A percentile compares a stretch with the other conserved stretches of the same genome.
These are phyloP conservation scores for Calcarius ornatus DNA, from an alignment of 2,113 vertebrate genomes.

Conservation along the genomic window DNA sequence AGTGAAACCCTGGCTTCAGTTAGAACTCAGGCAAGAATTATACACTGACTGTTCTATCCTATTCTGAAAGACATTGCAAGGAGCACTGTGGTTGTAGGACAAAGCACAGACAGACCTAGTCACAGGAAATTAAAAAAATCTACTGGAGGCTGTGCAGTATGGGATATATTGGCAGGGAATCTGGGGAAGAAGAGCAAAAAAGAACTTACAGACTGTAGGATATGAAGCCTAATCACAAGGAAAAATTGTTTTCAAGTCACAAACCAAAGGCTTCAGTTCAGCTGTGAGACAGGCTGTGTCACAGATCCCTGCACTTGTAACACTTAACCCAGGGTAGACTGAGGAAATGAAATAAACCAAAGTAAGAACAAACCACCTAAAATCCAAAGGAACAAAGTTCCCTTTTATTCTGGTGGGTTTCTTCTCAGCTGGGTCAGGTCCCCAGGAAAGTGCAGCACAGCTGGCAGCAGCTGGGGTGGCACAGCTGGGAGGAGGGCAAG, in stretches of 20 bases:
- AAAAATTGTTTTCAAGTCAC: neutral
- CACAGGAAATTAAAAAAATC: neutral
- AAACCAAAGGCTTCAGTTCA: neutral
- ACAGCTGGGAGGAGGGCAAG: neutral
- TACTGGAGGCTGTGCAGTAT: neutral
- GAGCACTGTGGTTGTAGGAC: neutral
- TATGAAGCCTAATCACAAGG: neutral
- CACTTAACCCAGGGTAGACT: neutral
- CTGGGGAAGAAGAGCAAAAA: neutral
- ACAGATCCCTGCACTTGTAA: neutral
- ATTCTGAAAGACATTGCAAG: neutral
- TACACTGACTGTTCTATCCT: neutral
- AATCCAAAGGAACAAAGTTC: accelerated
- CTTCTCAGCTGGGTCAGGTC: neutral
- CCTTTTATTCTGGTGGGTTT: neutral
- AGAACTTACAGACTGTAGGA: neutral
- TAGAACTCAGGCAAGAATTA: neutral
- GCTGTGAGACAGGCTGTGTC: neutral
- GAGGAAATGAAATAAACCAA: neutral
- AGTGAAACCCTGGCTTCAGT: neutral
- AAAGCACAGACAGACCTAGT: neutral
- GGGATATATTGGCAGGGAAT: neutral
- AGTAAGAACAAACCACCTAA: neutral
- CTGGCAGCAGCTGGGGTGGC: neutral
- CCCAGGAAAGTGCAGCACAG: neutral